Evolutionary conservation across 2,888 invertebrate genomes (phyloP).

Genomic region (Andricus curvator): DNA sequence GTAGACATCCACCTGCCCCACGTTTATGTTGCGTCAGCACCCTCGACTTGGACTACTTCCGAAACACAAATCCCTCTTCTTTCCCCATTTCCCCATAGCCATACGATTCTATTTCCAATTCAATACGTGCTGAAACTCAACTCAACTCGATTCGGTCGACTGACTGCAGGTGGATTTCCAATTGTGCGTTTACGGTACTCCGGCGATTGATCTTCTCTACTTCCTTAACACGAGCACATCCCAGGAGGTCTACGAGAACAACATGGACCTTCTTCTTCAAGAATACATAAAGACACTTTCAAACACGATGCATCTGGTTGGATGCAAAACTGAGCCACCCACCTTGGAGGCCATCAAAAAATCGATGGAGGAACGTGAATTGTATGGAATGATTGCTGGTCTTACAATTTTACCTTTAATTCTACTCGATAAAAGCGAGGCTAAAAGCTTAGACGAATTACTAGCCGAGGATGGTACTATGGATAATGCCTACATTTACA

Average conservation of each 20-base stretch:
- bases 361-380: slow-evolving; percentile 54
- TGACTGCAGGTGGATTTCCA: slow-evolving; percentile 79
- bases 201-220: slow-evolving; percentile 78
- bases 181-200: slow-evolving; percentile 75
- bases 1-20: slow-evolving; percentile 41
- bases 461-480: slow-evolving; percentile 48
- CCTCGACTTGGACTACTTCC: slow-evolving; percentile 62
- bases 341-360: slow-evolving; percentile 59
- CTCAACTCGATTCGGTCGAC: slow-evolving; percentile 44
- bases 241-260: slow-evolving; percentile 56
- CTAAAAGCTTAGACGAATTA: slow-evolving; percentile 64
- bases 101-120: slow-evolving; percentile 66
- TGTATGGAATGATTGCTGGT: slow-evolving; percentile 61
- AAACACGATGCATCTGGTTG: slow-evolving; percentile 63
- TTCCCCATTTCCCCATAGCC: slow-evolving; percentile 13
- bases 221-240: slow-evolving; percentile 77
- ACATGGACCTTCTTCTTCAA: slow-evolving; percentile 58
- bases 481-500: slow-evolving; percentile 55
- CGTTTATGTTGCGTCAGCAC: slow-evolving; percentile 38
- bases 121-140: slow-evolving; percentile 58
- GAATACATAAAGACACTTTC: slow-evolving; percentile 63
- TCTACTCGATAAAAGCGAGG: slow-evolving; percentile 62
- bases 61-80: slow-evolving; percentile 62
- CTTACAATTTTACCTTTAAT: slow-evolving; percentile 65
- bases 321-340: slow-evolving; percentile 66